phyloP scores from a whole-genome alignment of 2,888 invertebrate genomes.

The Heliothis peltigera region DNA sequence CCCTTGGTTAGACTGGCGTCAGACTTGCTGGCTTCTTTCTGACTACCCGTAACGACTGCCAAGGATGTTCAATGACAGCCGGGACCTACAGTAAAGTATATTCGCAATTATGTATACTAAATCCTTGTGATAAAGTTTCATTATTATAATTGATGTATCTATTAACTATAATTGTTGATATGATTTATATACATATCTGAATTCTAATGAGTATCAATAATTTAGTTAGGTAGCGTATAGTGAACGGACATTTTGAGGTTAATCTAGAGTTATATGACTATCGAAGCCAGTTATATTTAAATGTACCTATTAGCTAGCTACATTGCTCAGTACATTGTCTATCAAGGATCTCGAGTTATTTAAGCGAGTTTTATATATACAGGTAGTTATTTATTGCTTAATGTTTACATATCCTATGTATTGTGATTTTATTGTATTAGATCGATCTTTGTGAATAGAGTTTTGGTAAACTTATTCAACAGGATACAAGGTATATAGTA shows the following conservation, averaged over 20 bases:
- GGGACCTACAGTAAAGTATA: too few relatives aligned
- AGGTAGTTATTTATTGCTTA: conserved; percentile 6
- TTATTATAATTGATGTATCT: too few relatives aligned
- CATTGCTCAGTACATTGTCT: background rate
- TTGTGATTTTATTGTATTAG: background rate
- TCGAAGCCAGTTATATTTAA: background rate
- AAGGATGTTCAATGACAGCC: too few relatives aligned
- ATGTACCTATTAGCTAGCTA: too few relatives aligned
- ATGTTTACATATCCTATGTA: conserved; percentile 5
- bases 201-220: conserved; percentile 11
- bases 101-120: too few relatives aligned
- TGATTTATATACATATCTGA: background rate
- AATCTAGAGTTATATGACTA: conserved; percentile 3
- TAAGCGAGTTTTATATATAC: conserved; percentile 4
- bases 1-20: too few relatives aligned
- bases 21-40: too few relatives aligned
- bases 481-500: too few relatives aligned
- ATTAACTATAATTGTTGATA: background rate
- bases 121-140: too few relatives aligned
- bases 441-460: too few relatives aligned
- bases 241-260: conserved; percentile 6
- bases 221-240: background rate
- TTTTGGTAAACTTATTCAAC: too few relatives aligned
- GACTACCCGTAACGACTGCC: too few relatives aligned
- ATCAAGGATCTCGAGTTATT: background rate